These are phyloP conservation scores for Chrysotoxum bicinctum DNA, from an alignment of 2,888 invertebrate species.

Conservation along the genomic window DNA sequence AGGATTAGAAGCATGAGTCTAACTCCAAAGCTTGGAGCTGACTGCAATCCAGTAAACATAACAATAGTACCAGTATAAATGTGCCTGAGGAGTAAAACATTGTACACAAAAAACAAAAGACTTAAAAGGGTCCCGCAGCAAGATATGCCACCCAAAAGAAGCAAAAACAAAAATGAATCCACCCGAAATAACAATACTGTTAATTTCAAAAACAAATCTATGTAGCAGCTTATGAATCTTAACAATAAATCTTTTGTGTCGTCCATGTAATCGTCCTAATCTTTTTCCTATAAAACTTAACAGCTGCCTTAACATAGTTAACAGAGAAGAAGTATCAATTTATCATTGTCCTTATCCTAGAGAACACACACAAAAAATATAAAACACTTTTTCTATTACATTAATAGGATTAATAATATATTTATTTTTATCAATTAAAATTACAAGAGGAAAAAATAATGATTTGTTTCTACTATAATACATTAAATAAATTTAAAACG, in stretches of 20 bases:
- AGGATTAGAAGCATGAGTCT: slow-evolving; percentile 24
- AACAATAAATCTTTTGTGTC: slow-evolving; percentile 14
- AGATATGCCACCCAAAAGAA: slow-evolving; percentile 11
- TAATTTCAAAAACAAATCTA: not conserved
- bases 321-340: slow-evolving; percentile 17
- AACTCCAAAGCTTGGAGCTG: not conserved
- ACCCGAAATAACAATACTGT: slow-evolving; percentile 27
- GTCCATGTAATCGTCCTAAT: slow-evolving; percentile 27
- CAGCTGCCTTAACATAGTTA: slow-evolving; percentile 65
- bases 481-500: slow-evolving; percentile 11
- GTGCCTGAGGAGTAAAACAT: slow-evolving; percentile 46
- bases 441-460: slow-evolving; percentile 15
- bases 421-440: slow-evolving; percentile 63
- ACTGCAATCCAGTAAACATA: slow-evolving; percentile 45
- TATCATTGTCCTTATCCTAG: slow-evolving; percentile 11
- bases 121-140: slow-evolving; percentile 13
- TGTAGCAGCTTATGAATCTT: slow-evolving; percentile 34
- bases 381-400: slow-evolving; percentile 70
- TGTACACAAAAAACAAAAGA: slow-evolving; percentile 61
- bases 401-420: slow-evolving; percentile 69
- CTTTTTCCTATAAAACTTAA: slow-evolving; percentile 56
- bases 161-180: slow-evolving; percentile 23
- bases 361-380: not conserved
- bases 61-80: slow-evolving; percentile 65
- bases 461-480: slow-evolving; percentile 22